Conservation (phyloP, 2,888 invertebrate species). For the Selenia dentaria region DNA sequence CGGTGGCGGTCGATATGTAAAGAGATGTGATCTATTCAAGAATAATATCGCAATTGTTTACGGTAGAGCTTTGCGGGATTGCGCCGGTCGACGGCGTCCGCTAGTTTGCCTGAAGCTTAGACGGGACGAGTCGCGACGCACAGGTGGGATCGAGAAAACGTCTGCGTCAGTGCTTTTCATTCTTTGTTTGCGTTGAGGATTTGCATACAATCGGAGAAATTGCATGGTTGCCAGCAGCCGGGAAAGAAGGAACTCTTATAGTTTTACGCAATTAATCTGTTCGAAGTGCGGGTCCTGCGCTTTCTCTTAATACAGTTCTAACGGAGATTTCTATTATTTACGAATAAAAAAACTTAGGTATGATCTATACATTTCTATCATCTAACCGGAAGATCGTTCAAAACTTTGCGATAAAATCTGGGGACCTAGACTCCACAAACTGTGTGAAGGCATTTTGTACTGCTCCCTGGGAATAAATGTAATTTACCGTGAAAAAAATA, state of each 20-base stretch:
- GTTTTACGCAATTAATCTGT: conserved; percentile 64
- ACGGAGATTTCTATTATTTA: too few relatives aligned
- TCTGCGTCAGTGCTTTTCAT: conserved; percentile 75
- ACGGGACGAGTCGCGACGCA: conserved; percentile 43
- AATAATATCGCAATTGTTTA: conserved; percentile 72
- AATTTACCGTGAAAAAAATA: too few relatives aligned
- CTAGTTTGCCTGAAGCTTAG: conserved; percentile 59
- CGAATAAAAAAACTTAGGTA: too few relatives aligned
- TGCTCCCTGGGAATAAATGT: too few relatives aligned
- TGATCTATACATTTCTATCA: too few relatives aligned
- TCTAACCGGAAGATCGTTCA: too few relatives aligned
- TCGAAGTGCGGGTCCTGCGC: conserved; percentile 46
- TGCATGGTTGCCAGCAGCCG: conserved; percentile 66
- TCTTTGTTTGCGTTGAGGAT: conserved; percentile 78
- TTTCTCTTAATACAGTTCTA: too few relatives aligned
- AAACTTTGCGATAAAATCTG: too few relatives aligned
- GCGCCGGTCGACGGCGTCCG: conserved; percentile 36
- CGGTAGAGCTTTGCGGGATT: conserved; percentile 51
- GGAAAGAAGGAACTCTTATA: conserved; percentile 68
- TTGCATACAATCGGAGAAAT: conserved; percentile 82
- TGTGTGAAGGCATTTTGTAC: too few relatives aligned
- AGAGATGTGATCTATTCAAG: conserved; percentile 71
- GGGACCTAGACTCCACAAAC: too few relatives aligned
- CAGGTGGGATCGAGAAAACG: conserved; percentile 67
- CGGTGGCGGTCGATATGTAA: conserved; percentile 68